A percentile compares a stretch with the other conserved stretches of the same genome.
phyloP scores from a whole-genome alignment of 2,797 vertebrate genomes.

The Ctenochaetus hawaiiensis region DNA sequence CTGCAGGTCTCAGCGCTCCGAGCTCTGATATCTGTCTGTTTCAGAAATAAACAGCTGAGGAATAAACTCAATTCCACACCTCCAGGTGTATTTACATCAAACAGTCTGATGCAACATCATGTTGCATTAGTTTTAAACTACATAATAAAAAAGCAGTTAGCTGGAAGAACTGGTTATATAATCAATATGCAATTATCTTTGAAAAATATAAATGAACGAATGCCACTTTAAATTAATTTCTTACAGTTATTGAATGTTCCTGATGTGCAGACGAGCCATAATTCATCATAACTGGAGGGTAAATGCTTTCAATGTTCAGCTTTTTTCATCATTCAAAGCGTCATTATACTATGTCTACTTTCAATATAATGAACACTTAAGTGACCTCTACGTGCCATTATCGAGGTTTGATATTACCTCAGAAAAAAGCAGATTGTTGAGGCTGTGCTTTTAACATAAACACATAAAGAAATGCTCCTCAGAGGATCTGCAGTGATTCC shows the following conservation, averaged over 20 bases:
- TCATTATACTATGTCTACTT: neutral
- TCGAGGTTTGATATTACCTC: neutral
- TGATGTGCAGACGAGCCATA: slow-evolving; percentile 20
- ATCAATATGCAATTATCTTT: slow-evolving; percentile 14
- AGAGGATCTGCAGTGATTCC: neutral
- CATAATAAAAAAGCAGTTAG: slow-evolving; percentile 18
- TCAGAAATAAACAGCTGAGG: slow-evolving; percentile 39
- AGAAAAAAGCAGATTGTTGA: neutral
- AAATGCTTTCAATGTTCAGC: slow-evolving; percentile 20
- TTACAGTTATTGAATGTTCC: slow-evolving; percentile 7
- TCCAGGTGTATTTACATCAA: slow-evolving; percentile 37
- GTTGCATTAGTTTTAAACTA: slow-evolving; percentile 41
- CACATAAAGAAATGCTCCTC: neutral
- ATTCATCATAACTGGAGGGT: slow-evolving; percentile 26
- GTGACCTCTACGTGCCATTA: neutral
- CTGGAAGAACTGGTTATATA: slow-evolving; percentile 5
- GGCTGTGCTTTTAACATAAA: neutral
- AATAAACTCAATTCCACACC: slow-evolving; percentile 9
- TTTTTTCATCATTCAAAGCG: slow-evolving; percentile 4
- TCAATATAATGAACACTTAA: neutral
- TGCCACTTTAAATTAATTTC: slow-evolving; percentile 35
- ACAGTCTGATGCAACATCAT: slow-evolving; percentile 20
- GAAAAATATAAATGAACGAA: slow-evolving; percentile 38
- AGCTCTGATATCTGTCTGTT: slow-evolving; percentile 10
- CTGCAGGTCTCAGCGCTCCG: slow-evolving; percentile 6